Evolutionary conservation across 2,888 invertebrate genomes (phyloP).

Genomic region (Argynnis bischoffii): DNA sequence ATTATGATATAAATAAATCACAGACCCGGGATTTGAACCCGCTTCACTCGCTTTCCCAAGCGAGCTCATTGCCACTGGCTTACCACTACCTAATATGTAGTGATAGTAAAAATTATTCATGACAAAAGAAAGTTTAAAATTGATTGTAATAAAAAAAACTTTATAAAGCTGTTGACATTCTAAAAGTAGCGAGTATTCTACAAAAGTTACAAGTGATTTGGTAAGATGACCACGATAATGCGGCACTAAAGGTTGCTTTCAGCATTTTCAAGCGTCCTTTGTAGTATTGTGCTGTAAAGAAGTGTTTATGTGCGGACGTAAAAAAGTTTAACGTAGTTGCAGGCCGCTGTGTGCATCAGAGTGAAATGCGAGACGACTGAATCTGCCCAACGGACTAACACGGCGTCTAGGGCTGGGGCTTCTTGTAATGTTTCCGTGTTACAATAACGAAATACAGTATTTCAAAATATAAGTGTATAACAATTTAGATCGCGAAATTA

Average conservation of each 20-base stretch:
- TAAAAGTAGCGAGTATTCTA: neutral
- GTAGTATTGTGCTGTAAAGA: constrained; percentile 22
- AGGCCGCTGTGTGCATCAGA: constrained; percentile 29
- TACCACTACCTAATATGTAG: too few relatives aligned
- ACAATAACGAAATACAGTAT: neutral
- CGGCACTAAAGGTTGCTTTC: constrained; percentile 11
- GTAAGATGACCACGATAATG: constrained; percentile 23
- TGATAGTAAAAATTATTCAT: neutral
- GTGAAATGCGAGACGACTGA: constrained; percentile 32
- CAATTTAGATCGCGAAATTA: too few relatives aligned
- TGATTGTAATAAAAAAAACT: neutral
- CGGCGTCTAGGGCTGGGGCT: constrained; percentile 23
- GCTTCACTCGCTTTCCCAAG: too few relatives aligned
- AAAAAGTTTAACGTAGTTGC: constrained; percentile 35
- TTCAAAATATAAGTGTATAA: too few relatives aligned
- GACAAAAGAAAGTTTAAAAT: neutral
- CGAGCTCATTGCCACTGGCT: too few relatives aligned
- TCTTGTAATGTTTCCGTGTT: neutral
- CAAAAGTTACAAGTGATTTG: constrained; percentile 17
- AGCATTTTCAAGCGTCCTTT: constrained; percentile 21
- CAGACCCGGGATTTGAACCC: too few relatives aligned
- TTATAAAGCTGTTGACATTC: constrained; percentile 5
- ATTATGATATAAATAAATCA: too few relatives aligned
- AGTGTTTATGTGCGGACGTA: constrained; percentile 35
- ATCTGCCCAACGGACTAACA: constrained; percentile 25